Evolutionary conservation across 2,113 vertebrate species (phyloP).

Genomic region (Neodon shergylaensis): DNA sequence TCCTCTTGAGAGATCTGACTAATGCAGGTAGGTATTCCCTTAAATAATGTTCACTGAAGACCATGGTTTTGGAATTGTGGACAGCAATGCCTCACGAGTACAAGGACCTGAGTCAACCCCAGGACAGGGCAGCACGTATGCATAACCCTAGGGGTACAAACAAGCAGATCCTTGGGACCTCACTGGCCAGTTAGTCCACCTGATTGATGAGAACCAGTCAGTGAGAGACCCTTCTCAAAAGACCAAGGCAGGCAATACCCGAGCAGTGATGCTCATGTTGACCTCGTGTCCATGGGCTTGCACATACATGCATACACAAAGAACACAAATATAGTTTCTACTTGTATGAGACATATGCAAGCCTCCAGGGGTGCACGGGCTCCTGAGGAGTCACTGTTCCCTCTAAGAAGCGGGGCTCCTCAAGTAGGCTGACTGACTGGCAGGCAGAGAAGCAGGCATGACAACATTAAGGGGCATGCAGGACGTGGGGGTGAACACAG

Average conservation of each 20-base stretch:
- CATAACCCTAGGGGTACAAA: background rate
- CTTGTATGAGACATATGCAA: accelerated
- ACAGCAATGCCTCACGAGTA: background rate
- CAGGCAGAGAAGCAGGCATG: background rate
- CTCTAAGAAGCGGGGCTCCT: background rate
- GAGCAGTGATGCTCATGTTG: background rate
- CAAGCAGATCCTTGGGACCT: background rate
- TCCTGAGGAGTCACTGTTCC: background rate
- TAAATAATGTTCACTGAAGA: background rate
- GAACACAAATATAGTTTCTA: background rate
- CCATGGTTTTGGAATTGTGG: background rate
- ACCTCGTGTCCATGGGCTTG: background rate
- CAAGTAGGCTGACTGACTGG: background rate
- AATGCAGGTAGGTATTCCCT: background rate
- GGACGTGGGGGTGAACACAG: accelerated
- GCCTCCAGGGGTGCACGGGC: accelerated
- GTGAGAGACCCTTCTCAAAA: background rate
- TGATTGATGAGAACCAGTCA: background rate
- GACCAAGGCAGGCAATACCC: background rate
- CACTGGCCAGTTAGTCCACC: background rate
- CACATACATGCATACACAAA: background rate
- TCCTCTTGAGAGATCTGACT: background rate
- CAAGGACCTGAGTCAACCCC: too few species aligned
- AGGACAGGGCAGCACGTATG: background rate
- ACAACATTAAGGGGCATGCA: accelerated